Conservation (phyloP, 1,140 invertebrate genomes). For the Bombus vancouverensis region DNA sequence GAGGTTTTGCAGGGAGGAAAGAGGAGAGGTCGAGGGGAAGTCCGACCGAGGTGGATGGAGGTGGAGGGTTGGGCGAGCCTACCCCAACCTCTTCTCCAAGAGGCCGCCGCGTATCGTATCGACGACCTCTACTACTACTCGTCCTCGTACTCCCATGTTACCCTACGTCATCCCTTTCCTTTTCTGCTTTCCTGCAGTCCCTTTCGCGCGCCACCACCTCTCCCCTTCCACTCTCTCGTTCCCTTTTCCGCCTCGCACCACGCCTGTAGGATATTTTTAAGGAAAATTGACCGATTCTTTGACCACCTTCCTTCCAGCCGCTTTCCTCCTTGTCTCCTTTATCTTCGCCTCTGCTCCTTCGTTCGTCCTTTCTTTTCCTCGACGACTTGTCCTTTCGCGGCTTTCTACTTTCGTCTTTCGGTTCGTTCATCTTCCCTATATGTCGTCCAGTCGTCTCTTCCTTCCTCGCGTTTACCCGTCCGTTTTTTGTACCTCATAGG, state of each 20-base stretch:
- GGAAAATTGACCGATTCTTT: constrained; percentile 69
- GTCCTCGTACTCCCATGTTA: constrained; percentile 46
- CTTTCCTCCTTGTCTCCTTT: constrained; percentile 70
- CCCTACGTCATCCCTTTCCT: constrained; percentile 65
- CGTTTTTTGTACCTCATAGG: background rate
- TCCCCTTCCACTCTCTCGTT: constrained; percentile 9
- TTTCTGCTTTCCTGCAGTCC: constrained; percentile 56
- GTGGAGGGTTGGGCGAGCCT: constrained; percentile 73
- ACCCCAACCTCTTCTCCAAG: constrained; percentile 80
- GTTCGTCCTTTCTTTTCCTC: constrained; percentile 13
- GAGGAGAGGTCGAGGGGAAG: constrained; percentile 44
- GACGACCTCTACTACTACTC: constrained; percentile 77
- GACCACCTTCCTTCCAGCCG: constrained; percentile 38
- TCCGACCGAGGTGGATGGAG: constrained; percentile 41
- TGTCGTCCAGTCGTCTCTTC: background rate
- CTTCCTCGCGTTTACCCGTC: background rate
- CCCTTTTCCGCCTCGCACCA: constrained; percentile 44
- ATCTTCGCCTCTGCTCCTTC: constrained; percentile 42
- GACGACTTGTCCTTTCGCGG: constrained; percentile 46
- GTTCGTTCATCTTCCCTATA: constrained; percentile 24
- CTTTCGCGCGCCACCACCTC: constrained; percentile 55
- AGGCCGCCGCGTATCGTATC: constrained; percentile 77
- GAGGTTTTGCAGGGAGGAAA: constrained; percentile 56
- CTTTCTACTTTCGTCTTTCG: constrained; percentile 46
- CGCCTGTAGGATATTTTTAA: constrained; percentile 72